phyloP scores from a whole-genome alignment of 2,113 vertebrate species.

The Xenopus borealis region DNA sequence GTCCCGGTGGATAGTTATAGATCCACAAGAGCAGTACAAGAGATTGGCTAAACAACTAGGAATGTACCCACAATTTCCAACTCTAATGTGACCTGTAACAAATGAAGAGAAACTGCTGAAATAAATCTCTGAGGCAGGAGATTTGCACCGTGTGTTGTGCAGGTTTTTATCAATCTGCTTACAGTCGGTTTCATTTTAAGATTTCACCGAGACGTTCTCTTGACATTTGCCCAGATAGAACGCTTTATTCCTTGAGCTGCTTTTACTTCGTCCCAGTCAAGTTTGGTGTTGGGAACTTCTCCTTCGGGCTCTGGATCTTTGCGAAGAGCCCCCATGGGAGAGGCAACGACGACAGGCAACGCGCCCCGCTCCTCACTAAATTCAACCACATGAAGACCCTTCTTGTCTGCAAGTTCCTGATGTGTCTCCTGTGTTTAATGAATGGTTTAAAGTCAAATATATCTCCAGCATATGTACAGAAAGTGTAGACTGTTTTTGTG shows the following conservation, averaged over 20 bases:
- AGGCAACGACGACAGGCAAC: conserved; percentile 80
- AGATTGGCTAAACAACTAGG: no score
- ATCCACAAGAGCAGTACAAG: no score
- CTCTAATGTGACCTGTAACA: no score
- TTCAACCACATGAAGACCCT: conserved; percentile 84
- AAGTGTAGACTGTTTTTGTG: no score
- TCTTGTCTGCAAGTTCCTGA: conserved; percentile 76
- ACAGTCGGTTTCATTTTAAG: not conserved
- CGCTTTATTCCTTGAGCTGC: conserved; percentile 70
- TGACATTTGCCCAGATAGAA: conserved; percentile 75
- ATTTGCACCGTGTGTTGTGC: not conserved
- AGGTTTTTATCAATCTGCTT: not conserved
- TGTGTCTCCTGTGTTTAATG: conserved; percentile 75
- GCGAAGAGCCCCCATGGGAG: conserved; percentile 56
- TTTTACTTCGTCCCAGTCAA: conserved; percentile 85
- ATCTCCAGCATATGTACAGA: no score
- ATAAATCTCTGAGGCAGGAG: no score
- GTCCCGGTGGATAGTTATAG: no score
- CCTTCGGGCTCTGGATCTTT: conserved; percentile 68
- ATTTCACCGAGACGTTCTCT: conserved; percentile 66
- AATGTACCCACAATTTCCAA: no score
- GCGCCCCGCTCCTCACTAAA: conserved; percentile 76
- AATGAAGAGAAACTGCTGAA: no score
- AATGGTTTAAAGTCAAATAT: not conserved
- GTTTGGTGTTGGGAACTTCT: conserved; percentile 68